Percentiles rank a stretch among this genome's conserved stretches.
Evolutionary conservation across 1,140 invertebrate genomes (phyloP).

Genomic region (Drosophila pallidifrons): DNA sequence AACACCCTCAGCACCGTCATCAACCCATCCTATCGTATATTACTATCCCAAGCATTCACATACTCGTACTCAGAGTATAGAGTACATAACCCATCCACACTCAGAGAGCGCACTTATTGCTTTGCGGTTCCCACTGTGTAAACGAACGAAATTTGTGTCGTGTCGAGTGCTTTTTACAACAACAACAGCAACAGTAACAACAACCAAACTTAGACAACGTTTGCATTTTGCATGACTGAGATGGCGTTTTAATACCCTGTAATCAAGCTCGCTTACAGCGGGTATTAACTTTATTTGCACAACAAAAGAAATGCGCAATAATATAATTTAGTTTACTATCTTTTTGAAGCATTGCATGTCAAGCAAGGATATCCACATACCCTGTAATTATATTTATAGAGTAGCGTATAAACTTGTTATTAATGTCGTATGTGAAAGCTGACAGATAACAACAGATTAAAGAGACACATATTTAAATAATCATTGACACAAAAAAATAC

Average conservation of each 20-base stretch:
- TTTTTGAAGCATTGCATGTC: neutral
- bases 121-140: conserved; percentile 45
- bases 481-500: no score
- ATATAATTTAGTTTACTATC: neutral
- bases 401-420: neutral
- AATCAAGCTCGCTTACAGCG: conserved; percentile 5
- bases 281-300: conserved; percentile 19
- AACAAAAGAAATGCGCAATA: neutral
- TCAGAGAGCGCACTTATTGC: conserved; percentile 20
- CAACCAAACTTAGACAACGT: conserved; percentile 43
- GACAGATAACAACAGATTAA: no score
- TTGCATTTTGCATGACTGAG: conserved; percentile 46
- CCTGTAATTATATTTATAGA: neutral
- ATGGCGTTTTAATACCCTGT: conserved; percentile 36
- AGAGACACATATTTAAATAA: no score
- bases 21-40: neutral
- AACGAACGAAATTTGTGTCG: conserved; percentile 61
- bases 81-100: conserved; percentile 11
- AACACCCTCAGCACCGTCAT: no score
- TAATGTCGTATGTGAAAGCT: neutral
- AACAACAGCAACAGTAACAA: conserved; percentile 26
- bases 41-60: neutral
- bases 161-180: conserved; percentile 51
- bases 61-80: neutral
- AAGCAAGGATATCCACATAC: neutral